These are phyloP conservation scores for Drosophila tsacasi DNA, from an alignment of 1,140 invertebrate genomes.

Conservation along the genomic window DNA sequence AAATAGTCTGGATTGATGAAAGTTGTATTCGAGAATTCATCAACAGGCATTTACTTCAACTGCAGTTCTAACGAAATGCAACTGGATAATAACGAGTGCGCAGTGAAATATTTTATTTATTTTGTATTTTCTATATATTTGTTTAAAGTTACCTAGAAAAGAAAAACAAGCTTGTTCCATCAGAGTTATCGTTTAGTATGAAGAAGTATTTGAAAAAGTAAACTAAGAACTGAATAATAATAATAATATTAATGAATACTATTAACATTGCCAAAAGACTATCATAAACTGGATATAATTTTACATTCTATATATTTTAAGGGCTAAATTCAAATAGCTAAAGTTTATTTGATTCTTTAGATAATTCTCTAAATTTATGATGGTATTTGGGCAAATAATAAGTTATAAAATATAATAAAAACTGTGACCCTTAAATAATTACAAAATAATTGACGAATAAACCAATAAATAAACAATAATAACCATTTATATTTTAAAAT, in stretches of 20 bases:
- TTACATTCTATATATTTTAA: not conserved
- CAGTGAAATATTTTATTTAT: constrained; percentile 12
- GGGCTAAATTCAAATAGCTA: not conserved
- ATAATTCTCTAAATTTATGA: not conserved
- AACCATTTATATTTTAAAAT: too few species aligned
- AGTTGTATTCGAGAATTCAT: constrained; percentile 81
- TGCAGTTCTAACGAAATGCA: constrained; percentile 81
- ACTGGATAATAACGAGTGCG: constrained; percentile 66
- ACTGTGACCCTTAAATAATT: too few species aligned
- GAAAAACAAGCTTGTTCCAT: constrained; percentile 66
- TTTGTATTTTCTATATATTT: not conserved
- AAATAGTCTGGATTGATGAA: constrained; percentile 85
- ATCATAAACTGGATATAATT: not conserved
- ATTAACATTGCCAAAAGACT: too few species aligned
- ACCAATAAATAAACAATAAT: too few species aligned
- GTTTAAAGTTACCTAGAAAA: too few species aligned
- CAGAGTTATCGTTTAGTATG: constrained; percentile 22
- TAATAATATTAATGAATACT: too few species aligned
- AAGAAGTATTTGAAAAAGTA: too few species aligned
- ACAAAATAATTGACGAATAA: too few species aligned
- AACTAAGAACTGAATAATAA: too few species aligned
- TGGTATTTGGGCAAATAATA: not conserved
- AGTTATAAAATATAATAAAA: too few species aligned
- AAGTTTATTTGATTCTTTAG: not conserved
- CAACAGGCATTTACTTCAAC: constrained; percentile 85